These are phyloP conservation scores for Camponotus vicinus DNA, from an alignment of 1,140 invertebrate genomes.

Conservation along the genomic window DNA sequence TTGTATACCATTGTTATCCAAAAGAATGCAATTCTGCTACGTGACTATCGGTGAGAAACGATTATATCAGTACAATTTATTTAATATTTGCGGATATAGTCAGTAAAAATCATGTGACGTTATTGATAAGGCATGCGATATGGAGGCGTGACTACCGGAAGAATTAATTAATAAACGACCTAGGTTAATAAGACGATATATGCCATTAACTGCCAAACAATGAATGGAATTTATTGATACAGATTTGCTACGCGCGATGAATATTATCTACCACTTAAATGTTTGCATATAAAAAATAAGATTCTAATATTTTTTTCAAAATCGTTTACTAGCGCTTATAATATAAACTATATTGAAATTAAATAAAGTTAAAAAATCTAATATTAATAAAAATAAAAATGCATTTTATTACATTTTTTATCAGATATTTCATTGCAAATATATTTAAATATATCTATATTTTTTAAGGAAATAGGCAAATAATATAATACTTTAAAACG, in stretches of 20 bases:
- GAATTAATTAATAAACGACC: conserved; percentile 21
- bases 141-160: not conserved
- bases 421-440: not conserved
- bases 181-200: conserved; percentile 17
- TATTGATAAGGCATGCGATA: conserved; percentile 11
- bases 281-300: not conserved
- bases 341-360: too few species aligned
- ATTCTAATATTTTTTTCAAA: not conserved
- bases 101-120: conserved; percentile 24
- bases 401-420: too few species aligned
- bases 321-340: not conserved
- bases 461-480: not conserved
- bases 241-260: conserved; percentile 6
- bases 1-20: not conserved
- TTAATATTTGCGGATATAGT: not conserved
- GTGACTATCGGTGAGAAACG: conserved; percentile 1
- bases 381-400: not conserved
- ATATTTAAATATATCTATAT: not conserved
- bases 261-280: not conserved
- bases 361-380: not conserved
- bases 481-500: not conserved
- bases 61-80: not conserved
- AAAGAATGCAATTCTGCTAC: conserved; percentile 34
- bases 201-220: not conserved
- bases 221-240: conserved; percentile 9